Evolutionary conservation across 2,113 vertebrate species (phyloP).

Genomic region (Microcebus tavaratra): DNA sequence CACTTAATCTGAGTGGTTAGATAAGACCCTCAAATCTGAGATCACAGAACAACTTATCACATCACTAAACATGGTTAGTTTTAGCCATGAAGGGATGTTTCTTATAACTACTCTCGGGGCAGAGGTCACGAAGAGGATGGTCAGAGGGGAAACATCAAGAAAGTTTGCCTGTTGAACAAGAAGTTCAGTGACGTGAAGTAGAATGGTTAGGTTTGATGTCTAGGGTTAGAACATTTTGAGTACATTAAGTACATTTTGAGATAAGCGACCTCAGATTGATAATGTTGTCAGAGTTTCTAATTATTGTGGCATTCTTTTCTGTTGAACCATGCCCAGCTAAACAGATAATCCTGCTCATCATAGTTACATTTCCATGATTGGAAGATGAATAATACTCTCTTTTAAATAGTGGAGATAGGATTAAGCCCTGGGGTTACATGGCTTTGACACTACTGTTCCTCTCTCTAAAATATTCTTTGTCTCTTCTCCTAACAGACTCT

Average conservation of each 20-base stretch:
- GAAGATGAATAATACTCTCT: background rate
- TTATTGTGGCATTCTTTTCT: conserved; percentile 13
- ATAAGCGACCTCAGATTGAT: background rate
- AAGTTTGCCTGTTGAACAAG: background rate
- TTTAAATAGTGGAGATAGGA: background rate
- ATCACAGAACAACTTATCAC: background rate
- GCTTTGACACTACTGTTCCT: background rate
- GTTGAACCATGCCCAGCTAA: background rate
- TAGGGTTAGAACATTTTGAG: conserved; percentile 24
- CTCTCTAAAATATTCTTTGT: background rate
- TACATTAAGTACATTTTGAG: conserved; percentile 12
- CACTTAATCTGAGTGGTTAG: background rate
- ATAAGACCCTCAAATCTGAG: background rate
- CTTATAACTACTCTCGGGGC: background rate
- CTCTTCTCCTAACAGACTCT: background rate
- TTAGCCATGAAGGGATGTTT: background rate
- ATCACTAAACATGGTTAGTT: background rate
- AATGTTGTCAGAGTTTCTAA: background rate
- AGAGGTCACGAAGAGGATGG: background rate
- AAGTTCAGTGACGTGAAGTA: background rate
- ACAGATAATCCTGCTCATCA: background rate
- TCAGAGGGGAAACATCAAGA: background rate
- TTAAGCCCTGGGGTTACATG: background rate
- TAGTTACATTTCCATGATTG: background rate
- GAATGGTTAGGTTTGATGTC: background rate